These are phyloP conservation scores for Tilapia sparmanii DNA, from an alignment of 2,113 vertebrate species.

Conservation along the genomic window DNA sequence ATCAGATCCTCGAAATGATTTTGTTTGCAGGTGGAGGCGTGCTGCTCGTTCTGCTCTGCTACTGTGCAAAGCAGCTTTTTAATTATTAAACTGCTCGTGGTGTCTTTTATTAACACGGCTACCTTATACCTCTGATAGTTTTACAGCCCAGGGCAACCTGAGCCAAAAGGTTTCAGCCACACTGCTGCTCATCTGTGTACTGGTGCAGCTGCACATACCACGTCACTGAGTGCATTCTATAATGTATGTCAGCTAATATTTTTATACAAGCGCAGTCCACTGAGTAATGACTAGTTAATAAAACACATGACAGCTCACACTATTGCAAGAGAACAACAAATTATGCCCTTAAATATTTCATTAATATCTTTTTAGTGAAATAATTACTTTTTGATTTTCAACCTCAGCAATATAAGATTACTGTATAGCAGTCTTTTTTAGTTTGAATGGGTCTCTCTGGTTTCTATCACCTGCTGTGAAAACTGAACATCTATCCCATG, in stretches of 20 bases:
- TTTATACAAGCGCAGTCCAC: background rate
- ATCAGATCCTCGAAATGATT: background rate
- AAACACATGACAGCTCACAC: background rate
- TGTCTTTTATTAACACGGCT: conserved; percentile 52
- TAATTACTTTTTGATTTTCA: background rate
- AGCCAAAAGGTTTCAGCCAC: conserved; percentile 31
- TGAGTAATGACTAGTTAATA: background rate
- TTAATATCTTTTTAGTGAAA: background rate
- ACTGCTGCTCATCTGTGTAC: conserved; percentile 1
- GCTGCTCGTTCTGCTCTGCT: background rate
- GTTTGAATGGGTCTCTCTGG: background rate
- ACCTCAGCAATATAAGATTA: background rate
- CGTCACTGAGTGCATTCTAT: background rate
- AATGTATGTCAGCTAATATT: background rate
- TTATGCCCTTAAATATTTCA: background rate
- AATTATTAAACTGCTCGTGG: conserved; percentile 61
- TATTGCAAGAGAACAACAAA: background rate
- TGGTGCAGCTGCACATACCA: background rate
- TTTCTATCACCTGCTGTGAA: background rate
- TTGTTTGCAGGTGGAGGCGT: background rate
- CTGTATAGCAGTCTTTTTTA: background rate
- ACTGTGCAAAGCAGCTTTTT: conserved; percentile 35
- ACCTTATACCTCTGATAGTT: conserved; percentile 66
- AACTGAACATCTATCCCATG: background rate
- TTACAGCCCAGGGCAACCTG: conserved; percentile 67